Evolutionary conservation across 2,888 invertebrate genomes (phyloP).

Genomic region (Rhogogaster chlorosoma): DNA sequence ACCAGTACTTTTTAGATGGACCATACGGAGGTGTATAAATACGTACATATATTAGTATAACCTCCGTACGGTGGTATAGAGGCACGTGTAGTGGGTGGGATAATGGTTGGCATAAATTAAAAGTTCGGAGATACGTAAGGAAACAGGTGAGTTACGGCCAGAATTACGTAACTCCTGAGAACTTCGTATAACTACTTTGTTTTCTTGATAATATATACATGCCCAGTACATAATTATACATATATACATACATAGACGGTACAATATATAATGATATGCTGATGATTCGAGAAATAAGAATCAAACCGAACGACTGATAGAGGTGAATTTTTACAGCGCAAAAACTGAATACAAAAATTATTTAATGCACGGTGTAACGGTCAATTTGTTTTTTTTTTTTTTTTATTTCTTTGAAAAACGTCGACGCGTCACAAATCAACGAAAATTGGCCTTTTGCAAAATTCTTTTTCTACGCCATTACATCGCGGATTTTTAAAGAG

Average conservation of each 20-base stretch:
- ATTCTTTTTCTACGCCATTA: no score
- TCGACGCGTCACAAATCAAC: no score
- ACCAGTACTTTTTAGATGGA: slow-evolving; percentile 38
- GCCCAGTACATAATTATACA: neutral
- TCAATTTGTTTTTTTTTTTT: neutral
- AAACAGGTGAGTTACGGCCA: slow-evolving; percentile 71
- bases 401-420: neutral
- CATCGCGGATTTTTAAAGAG: no score
- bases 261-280: neutral
- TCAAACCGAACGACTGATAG: neutral
- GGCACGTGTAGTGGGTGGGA: slow-evolving; percentile 58
- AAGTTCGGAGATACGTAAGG: slow-evolving; percentile 70
- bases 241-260: neutral
- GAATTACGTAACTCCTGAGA: slow-evolving; percentile 68
- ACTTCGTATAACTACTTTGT: slow-evolving; percentile 35
- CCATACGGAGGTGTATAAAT: neutral
- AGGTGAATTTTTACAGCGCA: neutral
- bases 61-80: neutral
- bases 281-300: neutral
- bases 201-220: neutral
- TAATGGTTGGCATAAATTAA: slow-evolving; percentile 72
- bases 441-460: no score
- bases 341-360: neutral
- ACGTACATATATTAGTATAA: neutral
- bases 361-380: neutral